Evolutionary conservation across 2,113 vertebrate species (phyloP).

Genomic region (Tonatia bakeri): DNA sequence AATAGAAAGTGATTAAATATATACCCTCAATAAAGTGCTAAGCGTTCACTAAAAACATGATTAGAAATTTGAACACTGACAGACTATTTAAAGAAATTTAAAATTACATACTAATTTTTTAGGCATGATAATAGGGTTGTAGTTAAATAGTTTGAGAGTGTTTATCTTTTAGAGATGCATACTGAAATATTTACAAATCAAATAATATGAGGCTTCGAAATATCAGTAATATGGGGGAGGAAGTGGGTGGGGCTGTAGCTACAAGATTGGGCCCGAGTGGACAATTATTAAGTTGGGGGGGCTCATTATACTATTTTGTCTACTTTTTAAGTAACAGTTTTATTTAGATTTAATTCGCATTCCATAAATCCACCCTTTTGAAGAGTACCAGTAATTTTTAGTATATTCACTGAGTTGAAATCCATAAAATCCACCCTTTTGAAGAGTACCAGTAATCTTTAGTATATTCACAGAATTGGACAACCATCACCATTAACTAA

Average conservation of each 20-base stretch:
- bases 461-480: background rate
- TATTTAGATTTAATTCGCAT: conserved; percentile 23
- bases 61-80: conserved; percentile 9
- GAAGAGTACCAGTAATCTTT: background rate
- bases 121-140: background rate
- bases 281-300: background rate
- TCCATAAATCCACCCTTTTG: background rate
- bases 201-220: background rate
- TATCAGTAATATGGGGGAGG: background rate
- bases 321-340: background rate
- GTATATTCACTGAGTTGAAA: background rate
- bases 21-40: background rate
- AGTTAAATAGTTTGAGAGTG: background rate
- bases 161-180: background rate
- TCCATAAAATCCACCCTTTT: background rate
- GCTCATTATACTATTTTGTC: background rate
- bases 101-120: background rate
- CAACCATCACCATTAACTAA: background rate
- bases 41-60: conserved; percentile 2
- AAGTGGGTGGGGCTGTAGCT: no score
- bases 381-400: background rate
- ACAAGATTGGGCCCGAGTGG: background rate
- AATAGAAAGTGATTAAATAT: background rate
- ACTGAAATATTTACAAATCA: conserved; percentile 30
- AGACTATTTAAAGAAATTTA: background rate